phyloP scores from a whole-genome alignment of 2,113 vertebrate genomes.

The Crocuta crocuta region DNA sequence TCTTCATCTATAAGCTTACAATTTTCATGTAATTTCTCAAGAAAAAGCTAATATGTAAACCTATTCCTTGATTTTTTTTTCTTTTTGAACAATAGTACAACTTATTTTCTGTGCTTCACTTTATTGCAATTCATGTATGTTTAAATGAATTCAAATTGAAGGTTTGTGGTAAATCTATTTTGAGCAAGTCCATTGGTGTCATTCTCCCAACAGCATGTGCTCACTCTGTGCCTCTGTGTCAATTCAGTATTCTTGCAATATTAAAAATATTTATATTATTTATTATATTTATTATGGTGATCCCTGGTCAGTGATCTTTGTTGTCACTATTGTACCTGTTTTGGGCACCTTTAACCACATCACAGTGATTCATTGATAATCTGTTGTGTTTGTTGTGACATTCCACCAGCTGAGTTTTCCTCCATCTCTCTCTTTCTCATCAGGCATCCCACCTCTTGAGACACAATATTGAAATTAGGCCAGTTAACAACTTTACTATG shows the following conservation, averaged over 20 bases:
- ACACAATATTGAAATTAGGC: no score
- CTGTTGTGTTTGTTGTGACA: not conserved
- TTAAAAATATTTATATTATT: not conserved
- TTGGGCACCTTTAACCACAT: not conserved
- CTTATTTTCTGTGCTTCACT: not conserved
- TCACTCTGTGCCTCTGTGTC: not conserved
- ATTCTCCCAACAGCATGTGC: not conserved
- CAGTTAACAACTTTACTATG: no score
- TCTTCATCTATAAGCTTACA: not conserved
- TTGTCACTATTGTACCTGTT: not conserved
- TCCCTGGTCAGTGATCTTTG: not conserved
- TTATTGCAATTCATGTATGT: not conserved
- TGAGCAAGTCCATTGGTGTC: not conserved
- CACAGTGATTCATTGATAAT: not conserved
- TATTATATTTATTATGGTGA: not conserved
- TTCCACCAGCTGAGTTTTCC: not conserved
- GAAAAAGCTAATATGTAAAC: not conserved
- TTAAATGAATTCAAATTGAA: not conserved
- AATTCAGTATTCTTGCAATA: not conserved
- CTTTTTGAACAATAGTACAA: not conserved
- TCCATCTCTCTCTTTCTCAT: not conserved
- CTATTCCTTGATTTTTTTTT: not conserved
- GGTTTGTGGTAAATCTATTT: not conserved
- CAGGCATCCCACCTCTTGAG: no score
- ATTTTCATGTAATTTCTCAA: not conserved